phyloP scores from a whole-genome alignment of 2,797 vertebrate species.

The Hemitrygon akajei region DNA sequence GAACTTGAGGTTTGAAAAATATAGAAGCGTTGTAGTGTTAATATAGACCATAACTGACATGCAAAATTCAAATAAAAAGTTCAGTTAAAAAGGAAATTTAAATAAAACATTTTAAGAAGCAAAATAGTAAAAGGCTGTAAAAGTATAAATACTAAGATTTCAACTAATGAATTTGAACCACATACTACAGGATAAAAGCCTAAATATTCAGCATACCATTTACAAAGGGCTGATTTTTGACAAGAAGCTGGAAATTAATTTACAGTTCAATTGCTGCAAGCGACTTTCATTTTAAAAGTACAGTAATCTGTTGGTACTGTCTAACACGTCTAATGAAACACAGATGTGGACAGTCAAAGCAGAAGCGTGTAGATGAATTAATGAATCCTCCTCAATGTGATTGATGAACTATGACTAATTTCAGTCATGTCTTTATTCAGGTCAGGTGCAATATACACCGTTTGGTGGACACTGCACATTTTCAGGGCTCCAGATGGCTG shows the following conservation, averaged over 20 bases:
- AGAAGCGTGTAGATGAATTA: neutral
- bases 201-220: neutral
- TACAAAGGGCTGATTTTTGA: neutral
- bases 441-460: neutral
- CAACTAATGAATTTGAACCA: neutral
- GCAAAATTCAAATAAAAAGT: no score
- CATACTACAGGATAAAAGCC: neutral
- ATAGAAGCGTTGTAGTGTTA: neutral
- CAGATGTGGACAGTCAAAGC: neutral
- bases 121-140: neutral
- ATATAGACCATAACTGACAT: neutral
- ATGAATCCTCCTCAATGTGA: neutral
- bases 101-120: neutral
- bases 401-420: neutral
- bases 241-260: constrained; percentile 5
- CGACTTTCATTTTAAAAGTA: neutral
- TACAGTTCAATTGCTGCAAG: neutral
- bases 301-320: constrained; percentile 8
- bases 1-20: no score
- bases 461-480: neutral
- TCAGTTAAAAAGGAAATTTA: neutral
- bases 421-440: neutral
- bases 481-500: neutral
- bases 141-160: neutral
- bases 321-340: neutral